These are phyloP conservation scores for Pachycephala philippinensis DNA, from an alignment of 2,113 vertebrate species.

Conservation along the genomic window DNA sequence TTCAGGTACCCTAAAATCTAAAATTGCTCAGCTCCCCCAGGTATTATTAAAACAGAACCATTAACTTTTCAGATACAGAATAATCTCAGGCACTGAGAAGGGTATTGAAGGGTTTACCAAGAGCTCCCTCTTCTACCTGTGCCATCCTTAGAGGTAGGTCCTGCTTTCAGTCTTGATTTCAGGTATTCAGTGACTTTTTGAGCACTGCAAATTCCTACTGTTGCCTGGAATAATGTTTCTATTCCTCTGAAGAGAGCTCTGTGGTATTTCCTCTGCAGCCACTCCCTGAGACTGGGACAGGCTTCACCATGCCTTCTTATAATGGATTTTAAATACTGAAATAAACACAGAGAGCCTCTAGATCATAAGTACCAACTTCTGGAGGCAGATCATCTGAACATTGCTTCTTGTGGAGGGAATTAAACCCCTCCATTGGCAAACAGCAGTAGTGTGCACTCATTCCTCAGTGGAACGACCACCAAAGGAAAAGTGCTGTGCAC, in stretches of 20 bases:
- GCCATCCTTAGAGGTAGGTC: not conserved
- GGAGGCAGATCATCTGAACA: not conserved
- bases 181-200: not conserved
- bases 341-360: not conserved
- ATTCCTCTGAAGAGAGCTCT: not conserved
- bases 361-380: not conserved
- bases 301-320: not conserved
- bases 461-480: not conserved
- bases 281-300: not conserved
- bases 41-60: not conserved
- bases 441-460: not conserved
- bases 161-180: not conserved
- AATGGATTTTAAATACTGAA: not conserved
- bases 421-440: not conserved
- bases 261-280: not conserved
- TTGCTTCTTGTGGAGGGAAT: not conserved
- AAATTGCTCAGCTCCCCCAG: not conserved
- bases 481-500: not conserved
- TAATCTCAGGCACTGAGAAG: not conserved
- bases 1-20: not conserved
- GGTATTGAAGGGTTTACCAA: not conserved
- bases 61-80: not conserved
- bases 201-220: not conserved
- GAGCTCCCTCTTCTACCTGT: accelerated
- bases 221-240: not conserved